These are phyloP conservation scores for Xylota segnis DNA, from an alignment of 2,888 invertebrate genomes.

Conservation along the genomic window DNA sequence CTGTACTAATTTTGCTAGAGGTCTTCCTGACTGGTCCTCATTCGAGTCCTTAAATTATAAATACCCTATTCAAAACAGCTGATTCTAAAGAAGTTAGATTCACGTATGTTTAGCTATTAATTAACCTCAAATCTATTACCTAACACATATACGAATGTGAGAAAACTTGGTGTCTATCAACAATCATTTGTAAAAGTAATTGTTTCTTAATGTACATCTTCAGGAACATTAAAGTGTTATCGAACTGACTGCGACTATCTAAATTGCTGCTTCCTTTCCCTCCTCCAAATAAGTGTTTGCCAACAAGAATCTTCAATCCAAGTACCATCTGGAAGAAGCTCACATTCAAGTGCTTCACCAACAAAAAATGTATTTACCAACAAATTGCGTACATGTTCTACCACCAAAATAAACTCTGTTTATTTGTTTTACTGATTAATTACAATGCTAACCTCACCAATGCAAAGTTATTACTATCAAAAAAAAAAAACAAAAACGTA, in stretches of 20 bases:
- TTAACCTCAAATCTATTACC: neutral
- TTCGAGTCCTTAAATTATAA: no score
- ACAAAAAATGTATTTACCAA: neutral
- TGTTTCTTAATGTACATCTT: constrained; percentile 35
- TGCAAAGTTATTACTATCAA: constrained; percentile 17
- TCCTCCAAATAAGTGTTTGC: neutral
- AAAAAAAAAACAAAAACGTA: constrained; percentile 12
- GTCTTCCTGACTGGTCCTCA: no score
- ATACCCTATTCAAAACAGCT: no score
- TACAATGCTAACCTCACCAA: constrained; percentile 16
- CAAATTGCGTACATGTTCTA: constrained; percentile 7
- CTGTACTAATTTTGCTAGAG: no score
- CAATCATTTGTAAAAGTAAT: constrained; percentile 38
- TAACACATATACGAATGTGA: constrained; percentile 25
- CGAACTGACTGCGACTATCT: neutral
- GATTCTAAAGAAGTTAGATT: no score
- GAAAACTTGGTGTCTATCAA: constrained; percentile 9
- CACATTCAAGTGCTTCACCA: constrained; percentile 4
- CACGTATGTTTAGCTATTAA: neutral
- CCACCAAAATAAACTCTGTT: constrained; percentile 10
- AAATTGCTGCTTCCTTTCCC: neutral
- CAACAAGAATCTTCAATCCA: neutral
- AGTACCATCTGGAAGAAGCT: neutral
- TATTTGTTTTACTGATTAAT: constrained; percentile 41
- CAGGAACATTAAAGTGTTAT: constrained; percentile 12